Percentiles rank a stretch among this genome's conserved stretches.
Evolutionary conservation across 2,888 invertebrate genomes (phyloP).

Genomic region (Thysanoteuthis rhombus): DNA sequence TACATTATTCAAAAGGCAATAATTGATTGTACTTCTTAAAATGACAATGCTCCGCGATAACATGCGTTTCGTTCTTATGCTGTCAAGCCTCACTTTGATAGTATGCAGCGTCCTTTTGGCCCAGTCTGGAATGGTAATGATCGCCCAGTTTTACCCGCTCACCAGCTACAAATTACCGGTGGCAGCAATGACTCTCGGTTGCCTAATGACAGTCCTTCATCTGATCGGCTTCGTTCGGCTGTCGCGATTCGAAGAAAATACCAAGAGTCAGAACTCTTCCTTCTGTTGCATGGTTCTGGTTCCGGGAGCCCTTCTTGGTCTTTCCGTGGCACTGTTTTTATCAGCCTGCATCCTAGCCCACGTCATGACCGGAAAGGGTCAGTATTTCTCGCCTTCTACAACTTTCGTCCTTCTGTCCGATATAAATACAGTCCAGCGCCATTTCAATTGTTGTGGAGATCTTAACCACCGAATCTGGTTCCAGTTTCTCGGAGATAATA

Average conservation of each 20-base stretch:
- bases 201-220: neutral
- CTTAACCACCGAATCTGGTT: neutral
- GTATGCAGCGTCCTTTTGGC: neutral
- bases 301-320: neutral
- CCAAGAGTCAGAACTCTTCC: neutral
- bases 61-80: neutral
- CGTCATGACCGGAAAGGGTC: neutral
- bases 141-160: neutral
- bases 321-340: neutral
- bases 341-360: neutral
- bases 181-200: neutral
- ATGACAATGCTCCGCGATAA: neutral
- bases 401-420: neutral
- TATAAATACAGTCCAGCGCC: neutral
- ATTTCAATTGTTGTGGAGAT: constrained; percentile 13
- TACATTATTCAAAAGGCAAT: neutral
- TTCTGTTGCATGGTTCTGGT: neutral
- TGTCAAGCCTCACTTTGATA: neutral
- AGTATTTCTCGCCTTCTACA: neutral
- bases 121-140: constrained; percentile 13
- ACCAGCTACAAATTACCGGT: neutral
- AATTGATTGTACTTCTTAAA: neutral
- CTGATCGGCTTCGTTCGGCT: neutral
- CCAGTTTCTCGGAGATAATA: neutral
- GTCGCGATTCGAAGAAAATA: neutral